These are phyloP conservation scores for Patella ulyssiponensis DNA, from an alignment of 2,888 invertebrate species.

Conservation along the genomic window DNA sequence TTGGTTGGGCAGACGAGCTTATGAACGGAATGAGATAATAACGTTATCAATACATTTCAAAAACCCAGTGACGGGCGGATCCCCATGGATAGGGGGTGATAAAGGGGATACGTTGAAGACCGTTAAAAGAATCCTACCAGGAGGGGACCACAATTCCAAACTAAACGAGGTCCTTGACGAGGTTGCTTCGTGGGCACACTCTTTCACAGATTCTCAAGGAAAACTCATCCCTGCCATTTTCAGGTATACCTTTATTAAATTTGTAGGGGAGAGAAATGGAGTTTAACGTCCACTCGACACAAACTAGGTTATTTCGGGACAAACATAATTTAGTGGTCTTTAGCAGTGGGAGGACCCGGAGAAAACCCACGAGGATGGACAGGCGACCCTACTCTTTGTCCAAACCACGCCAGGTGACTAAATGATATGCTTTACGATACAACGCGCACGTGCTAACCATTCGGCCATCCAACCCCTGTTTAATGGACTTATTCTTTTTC, in stretches of 20 bases:
- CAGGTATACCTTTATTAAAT: conserved; percentile 13
- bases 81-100: conserved; percentile 27
- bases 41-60: conserved; percentile 34
- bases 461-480: no score
- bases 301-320: no score
- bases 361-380: no score
- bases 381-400: no score
- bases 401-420: no score
- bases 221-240: conserved; percentile 37
- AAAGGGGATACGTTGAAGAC: conserved; percentile 26
- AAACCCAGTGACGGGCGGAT: conserved; percentile 37
- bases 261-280: no score
- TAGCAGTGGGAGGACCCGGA: no score
- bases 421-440: no score
- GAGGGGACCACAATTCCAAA: conserved; percentile 31
- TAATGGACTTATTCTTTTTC: background rate
- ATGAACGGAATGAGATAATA: conserved; percentile 28
- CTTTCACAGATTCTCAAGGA: conserved; percentile 31
- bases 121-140: conserved; percentile 30
- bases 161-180: conserved; percentile 27
- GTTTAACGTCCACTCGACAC: no score
- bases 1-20: conserved; percentile 32
- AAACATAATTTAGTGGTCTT: no score
- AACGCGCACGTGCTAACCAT: no score
- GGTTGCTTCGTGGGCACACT: conserved; percentile 30